Base-by-base conservation (phyloP, 2,797 vertebrate genomes). In the Lindbergichthys nudifrons region DNA sequence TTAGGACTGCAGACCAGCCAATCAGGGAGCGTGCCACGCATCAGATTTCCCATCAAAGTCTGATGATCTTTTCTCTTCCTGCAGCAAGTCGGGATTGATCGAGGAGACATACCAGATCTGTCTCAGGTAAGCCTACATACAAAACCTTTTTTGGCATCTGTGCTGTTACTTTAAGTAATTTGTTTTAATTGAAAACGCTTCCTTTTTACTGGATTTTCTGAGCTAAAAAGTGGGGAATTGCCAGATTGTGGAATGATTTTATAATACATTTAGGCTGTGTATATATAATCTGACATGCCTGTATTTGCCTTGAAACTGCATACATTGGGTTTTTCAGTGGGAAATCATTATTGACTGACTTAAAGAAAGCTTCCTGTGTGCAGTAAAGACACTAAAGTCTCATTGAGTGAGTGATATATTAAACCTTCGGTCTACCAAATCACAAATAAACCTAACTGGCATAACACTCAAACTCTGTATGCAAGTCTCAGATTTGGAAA, bases 11-110 rank as follows among this genome's bases (percentile, higher is more conserved):
- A 13, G 10, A 13, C 47, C 9, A n/a, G 54, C 36, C n/a, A 2
- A 8, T 23, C 2, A 0, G 10, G 11, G 2, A 26, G 26, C 32
- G 7, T 36, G 32, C 32, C 32, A 7, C 1, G 32, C 32, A 36
- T 7, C 32, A 36, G 3, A 1, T 0, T n/a, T 42, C 18, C 0
- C 3, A 6, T 57, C 12, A 5, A 52, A 48, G 0, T 70, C 48
- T 86, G 9, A 69, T 32, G 0, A 2, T 63, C 7, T 67, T 62
- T 58, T 87, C 81, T 86, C 32, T 83, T 75, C 21, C 92, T 95
- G 74, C 94, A 98, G 97, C 97, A 98, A 97, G 97, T 98, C 70
- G 97, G 97, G 70, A 98, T 98, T 81, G 97, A 98, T 92, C 95
- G 97, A 94, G 97, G 97, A 75, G 97, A 98, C 91, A 98, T 98